A percentile compares a stretch with the other conserved stretches of the same genome.
phyloP scores from a whole-genome alignment of 2,797 vertebrate species.

The Sebastes hubbsi region DNA sequence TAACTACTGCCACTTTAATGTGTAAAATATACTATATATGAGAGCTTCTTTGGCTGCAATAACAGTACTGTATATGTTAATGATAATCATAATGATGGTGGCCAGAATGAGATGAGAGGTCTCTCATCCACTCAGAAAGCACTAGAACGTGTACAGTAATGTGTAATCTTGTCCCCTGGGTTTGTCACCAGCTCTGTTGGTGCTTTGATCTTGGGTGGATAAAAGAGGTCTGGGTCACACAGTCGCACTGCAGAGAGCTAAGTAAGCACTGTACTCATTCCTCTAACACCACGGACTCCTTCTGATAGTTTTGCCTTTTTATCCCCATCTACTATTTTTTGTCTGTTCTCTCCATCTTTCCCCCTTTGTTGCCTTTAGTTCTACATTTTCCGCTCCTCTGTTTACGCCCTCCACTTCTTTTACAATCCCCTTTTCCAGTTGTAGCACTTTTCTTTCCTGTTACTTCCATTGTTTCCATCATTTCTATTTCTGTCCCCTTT shows the following conservation, averaged over 20 bases:
- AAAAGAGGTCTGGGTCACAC: conserved; percentile 39
- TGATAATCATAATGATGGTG: conserved; percentile 16
- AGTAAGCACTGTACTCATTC: conserved; percentile 9
- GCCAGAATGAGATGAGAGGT: conserved; percentile 17
- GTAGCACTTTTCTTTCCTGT: not conserved
- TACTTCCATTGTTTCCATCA: not conserved
- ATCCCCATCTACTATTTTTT: not conserved
- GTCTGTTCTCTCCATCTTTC: not conserved
- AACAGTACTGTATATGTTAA: not conserved
- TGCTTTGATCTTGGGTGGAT: conserved; percentile 60
- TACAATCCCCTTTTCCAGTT: not conserved
- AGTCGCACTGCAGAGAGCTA: conserved; percentile 23
- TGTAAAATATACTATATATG: not conserved
- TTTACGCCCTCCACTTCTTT: not conserved
- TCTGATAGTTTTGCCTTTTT: not conserved
- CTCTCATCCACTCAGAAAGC: conserved; percentile 24
- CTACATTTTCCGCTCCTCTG: not conserved
- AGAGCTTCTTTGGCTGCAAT: not conserved
- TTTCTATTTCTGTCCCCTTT: not conserved
- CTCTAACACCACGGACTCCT: not conserved
- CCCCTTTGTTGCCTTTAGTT: not conserved
- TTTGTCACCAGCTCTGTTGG: conserved; percentile 8
- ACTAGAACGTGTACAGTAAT: conserved; percentile 9
- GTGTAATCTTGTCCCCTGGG: conserved; percentile 32
- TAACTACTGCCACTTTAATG: not conserved